phyloP scores from a whole-genome alignment of 2,113 vertebrate genomes.

The Pomatorhinus ruficollis region DNA sequence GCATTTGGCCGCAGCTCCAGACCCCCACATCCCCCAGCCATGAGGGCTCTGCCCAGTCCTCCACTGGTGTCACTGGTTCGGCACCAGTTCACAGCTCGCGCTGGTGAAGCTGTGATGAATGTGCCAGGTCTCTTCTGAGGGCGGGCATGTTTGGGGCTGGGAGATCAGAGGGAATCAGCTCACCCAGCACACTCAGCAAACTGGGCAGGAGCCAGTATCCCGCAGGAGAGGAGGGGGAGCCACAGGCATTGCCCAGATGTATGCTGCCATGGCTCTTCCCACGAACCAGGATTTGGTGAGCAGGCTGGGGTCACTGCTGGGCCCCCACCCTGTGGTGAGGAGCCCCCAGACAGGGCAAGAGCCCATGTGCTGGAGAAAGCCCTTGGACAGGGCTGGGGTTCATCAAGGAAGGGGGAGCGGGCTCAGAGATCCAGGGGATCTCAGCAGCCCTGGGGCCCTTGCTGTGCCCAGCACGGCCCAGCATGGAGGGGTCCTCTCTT shows the following conservation, averaged over 20 bases:
- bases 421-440: not conserved
- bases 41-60: not conserved
- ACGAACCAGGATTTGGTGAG: not conserved
- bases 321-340: not conserved
- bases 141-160: rapidly evolving
- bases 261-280: not conserved
- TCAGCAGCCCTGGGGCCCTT: not conserved
- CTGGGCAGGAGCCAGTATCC: not conserved
- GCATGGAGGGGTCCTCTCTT: not conserved
- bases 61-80: rapidly evolving
- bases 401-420: rapidly evolving
- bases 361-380: not conserved
- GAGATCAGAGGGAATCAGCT: not conserved
- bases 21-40: not conserved
- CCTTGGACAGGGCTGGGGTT: not conserved
- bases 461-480: not conserved
- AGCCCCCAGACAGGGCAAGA: not conserved
- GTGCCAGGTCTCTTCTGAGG: not conserved
- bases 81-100: not conserved
- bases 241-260: rapidly evolving
- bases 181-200: not conserved
- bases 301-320: not conserved
- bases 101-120: not conserved
- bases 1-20: not conserved
- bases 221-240: not conserved